Base-by-base conservation (phyloP, 2,888 invertebrate species). In the Opisthograptis luteolata region DNA sequence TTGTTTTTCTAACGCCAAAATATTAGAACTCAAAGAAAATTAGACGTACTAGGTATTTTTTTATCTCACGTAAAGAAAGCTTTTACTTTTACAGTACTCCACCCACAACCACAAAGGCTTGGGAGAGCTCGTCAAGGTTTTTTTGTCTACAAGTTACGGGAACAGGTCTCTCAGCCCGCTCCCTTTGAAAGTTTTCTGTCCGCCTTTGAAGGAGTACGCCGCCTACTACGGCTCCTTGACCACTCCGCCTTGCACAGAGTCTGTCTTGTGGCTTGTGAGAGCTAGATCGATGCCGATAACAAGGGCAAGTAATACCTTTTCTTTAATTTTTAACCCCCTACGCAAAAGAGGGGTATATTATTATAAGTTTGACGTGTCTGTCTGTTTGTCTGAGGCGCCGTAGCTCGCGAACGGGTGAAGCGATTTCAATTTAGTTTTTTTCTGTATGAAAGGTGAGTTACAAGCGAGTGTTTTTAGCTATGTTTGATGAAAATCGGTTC, bases 191-290 rank as follows among this genome's bases (percentile, higher is more conserved):
- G 62, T 53, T 42, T 85, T 81, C 49, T 72, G 56, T 32, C 84
- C 85, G 0, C 78, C 81, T 0, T 76, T 87, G 50, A 69, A 68
- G 32, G 68, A 79, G 36, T 86, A 86, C 36, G 86, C 68, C 0
- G 70, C 70, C 28, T 88, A 88, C 51, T 81, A 86, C 6, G 87
- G 87, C 0, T 88, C 87, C 0, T 37, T 87, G 42, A 75, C 84
- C 0, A 28, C 53, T 0, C 87, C 87, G 1, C 87, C 87, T 0
- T 88, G 87, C 44, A 78, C 78, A 0, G 84, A 87, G 42, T 59
- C 79, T 0, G 84, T 87, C 0, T 42, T 84, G 15, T 88, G 87
- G 87, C 41, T 88, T 1, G 53, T 88, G 1, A 73, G 86, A 37
- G 82, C 70, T 0, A 76, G 60, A 34, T 55, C 78, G 3, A 46